A percentile compares a stretch with the other conserved stretches of the same genome.
These are phyloP conservation scores for Melieria crassipennis DNA, from an alignment of 2,888 invertebrate genomes.

Conservation along the genomic window DNA sequence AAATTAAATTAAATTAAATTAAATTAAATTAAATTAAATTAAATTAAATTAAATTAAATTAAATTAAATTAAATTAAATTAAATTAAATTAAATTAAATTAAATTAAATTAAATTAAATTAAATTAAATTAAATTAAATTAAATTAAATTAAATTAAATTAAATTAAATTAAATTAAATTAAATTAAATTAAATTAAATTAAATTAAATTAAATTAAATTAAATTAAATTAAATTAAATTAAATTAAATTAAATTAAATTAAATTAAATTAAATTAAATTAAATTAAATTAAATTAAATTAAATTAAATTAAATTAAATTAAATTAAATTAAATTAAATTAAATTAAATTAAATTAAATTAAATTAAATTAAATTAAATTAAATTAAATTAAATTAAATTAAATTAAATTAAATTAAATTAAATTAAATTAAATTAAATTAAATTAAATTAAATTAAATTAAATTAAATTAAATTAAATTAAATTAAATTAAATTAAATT, in stretches of 20 bases:
- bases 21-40: background rate
- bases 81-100: background rate
- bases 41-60: background rate
- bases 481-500: background rate
- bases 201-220: background rate
- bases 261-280: no score
- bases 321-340: no score
- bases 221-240: background rate
- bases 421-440: slow-evolving; percentile 1
- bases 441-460: background rate
- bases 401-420: background rate
- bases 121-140: background rate
- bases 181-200: background rate
- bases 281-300: no score
- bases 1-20: no score
- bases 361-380: background rate
- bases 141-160: background rate
- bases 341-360: background rate
- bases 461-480: background rate
- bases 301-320: no score
- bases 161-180: background rate
- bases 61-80: background rate
- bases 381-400: background rate
- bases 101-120: slow-evolving; percentile 1
- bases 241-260: background rate